A percentile compares a stretch with the other conserved stretches of the same genome.
phyloP scores from a whole-genome alignment of 2,797 vertebrate species.

The Tragopan temminckii region DNA sequence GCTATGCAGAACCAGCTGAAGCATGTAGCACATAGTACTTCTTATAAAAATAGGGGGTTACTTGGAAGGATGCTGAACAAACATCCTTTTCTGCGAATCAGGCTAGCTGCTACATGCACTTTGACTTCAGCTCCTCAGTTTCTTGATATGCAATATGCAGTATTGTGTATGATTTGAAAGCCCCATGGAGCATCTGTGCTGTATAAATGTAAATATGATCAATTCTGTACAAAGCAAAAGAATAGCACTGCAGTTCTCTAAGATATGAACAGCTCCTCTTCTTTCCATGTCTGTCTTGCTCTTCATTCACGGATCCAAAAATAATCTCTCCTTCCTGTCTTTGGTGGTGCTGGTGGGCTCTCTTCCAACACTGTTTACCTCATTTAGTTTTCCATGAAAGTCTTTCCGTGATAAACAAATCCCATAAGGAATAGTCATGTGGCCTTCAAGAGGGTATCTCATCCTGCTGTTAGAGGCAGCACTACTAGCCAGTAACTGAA shows the following conservation, averaged over 20 bases:
- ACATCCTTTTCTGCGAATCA: conserved; percentile 12
- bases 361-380: background rate
- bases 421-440: background rate
- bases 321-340: background rate
- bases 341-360: background rate
- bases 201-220: background rate
- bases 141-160: background rate
- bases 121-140: background rate
- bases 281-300: background rate
- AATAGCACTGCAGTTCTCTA: background rate
- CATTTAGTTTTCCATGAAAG: background rate
- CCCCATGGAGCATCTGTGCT: background rate
- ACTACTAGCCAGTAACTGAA: background rate
- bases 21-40: background rate
- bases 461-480: fast-evolving
- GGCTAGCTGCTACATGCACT: background rate
- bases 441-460: background rate
- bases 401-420: background rate
- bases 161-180: background rate
- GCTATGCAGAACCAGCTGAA: background rate
- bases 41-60: conserved; percentile 16
- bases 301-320: background rate
- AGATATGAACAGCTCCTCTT: background rate
- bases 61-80: background rate
- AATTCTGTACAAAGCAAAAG: background rate